phyloP scores from a whole-genome alignment of 2,113 vertebrate species.

The Oncorhynchus clarkii region DNA sequence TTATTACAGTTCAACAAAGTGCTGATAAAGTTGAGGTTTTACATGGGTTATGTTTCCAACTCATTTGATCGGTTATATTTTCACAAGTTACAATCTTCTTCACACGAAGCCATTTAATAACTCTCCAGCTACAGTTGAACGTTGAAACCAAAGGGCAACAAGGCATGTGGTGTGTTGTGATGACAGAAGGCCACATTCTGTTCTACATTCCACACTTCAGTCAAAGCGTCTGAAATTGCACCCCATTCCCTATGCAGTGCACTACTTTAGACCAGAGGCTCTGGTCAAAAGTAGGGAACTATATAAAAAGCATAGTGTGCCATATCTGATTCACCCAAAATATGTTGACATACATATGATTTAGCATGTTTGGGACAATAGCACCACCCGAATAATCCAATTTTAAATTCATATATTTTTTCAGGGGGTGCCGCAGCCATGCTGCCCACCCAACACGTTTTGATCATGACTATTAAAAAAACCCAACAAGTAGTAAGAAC shows the following conservation, averaged over 20 bases:
- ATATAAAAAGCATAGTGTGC: too few species aligned
- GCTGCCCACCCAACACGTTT: background rate
- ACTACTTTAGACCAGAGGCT: too few species aligned
- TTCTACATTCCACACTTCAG: background rate
- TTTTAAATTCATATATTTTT: too few species aligned
- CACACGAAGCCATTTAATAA: background rate
- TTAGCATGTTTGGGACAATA: too few species aligned
- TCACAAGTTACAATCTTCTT: background rate
- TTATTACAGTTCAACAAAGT: slow-evolving; percentile 7
- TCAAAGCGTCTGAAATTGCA: too few species aligned
- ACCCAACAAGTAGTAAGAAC: background rate
- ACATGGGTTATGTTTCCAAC: background rate
- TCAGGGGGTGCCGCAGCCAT: too few species aligned
- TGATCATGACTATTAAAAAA: background rate
- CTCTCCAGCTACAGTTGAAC: too few species aligned
- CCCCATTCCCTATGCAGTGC: too few species aligned
- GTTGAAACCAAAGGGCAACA: background rate
- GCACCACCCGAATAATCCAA: too few species aligned
- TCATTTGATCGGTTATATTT: slow-evolving; percentile 18
- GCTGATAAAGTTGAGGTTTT: background rate
- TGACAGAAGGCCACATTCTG: slow-evolving; percentile 43
- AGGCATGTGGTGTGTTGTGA: slow-evolving; percentile 25
- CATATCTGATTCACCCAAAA: too few species aligned
- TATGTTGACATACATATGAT: too few species aligned
- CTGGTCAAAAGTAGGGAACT: too few species aligned